Percentiles rank a stretch among this genome's conserved stretches.
phyloP scores from a whole-genome alignment of 2,797 vertebrate species.

The Chelon labrosus region DNA sequence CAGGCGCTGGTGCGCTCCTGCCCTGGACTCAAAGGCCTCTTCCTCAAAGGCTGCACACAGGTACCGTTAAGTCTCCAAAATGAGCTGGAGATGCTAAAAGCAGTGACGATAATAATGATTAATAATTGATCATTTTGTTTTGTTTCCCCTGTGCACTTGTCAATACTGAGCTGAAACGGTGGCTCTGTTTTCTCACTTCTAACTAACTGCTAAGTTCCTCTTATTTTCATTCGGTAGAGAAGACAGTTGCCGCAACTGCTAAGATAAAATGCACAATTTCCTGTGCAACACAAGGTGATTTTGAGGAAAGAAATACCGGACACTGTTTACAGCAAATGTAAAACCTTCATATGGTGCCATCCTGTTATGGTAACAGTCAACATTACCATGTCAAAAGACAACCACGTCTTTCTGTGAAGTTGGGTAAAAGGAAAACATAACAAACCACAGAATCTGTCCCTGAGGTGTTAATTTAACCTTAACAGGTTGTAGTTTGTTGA shows the following conservation, averaged over 20 bases:
- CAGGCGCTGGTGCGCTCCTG: constrained; percentile 95
- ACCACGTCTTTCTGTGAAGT: not conserved
- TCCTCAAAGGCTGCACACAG: constrained; percentile 98
- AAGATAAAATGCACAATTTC: constrained; percentile 14
- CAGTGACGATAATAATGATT: too few species aligned
- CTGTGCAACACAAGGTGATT: constrained; percentile 18
- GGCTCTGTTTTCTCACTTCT: not conserved
- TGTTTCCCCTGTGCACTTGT: not conserved
- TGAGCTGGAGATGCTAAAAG: not conserved
- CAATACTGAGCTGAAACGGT: not conserved
- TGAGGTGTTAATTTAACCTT: not conserved
- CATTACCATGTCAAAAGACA: constrained; percentile 8
- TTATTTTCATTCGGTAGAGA: constrained; percentile 22
- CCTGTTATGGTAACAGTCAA: constrained; percentile 22
- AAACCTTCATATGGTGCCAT: not conserved
- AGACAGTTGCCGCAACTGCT: not conserved
- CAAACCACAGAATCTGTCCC: not conserved
- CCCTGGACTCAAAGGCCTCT: constrained; percentile 92
- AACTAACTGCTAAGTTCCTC: constrained; percentile 22
- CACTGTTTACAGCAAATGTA: constrained; percentile 8
- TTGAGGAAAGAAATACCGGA: constrained; percentile 1
- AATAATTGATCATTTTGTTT: not conserved
- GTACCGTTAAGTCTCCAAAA: constrained; percentile 70
- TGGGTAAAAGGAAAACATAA: not conserved
- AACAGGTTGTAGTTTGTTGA: not conserved